phyloP scores from a whole-genome alignment of 2,113 vertebrate species.

The Plecotus auritus region DNA sequence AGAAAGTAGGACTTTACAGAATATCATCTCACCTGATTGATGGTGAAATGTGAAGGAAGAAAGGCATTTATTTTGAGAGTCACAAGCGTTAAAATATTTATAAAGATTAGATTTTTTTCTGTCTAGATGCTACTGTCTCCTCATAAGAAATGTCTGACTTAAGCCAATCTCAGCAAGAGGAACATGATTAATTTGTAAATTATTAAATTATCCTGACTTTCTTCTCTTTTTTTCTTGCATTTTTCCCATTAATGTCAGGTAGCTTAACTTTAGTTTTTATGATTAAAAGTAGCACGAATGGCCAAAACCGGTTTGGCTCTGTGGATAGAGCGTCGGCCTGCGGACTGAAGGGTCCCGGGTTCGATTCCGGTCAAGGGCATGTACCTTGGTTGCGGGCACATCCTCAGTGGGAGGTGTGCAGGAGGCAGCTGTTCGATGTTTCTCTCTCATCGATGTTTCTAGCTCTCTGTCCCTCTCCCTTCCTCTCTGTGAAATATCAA shows the following conservation, averaged over 20 bases:
- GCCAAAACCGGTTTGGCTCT: no score
- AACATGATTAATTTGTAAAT: constrained; percentile 6
- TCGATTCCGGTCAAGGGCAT: no score
- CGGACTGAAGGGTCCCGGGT: no score
- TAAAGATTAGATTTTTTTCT: not conserved
- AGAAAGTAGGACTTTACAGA: not conserved
- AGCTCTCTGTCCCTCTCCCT: no score
- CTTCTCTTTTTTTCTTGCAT: not conserved
- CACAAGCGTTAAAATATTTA: not conserved
- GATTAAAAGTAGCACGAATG: not conserved
- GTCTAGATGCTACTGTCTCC: not conserved
- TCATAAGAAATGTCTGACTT: not conserved
- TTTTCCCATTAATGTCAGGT: not conserved
- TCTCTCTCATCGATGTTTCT: no score
- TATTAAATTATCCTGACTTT: not conserved
- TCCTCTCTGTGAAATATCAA: no score
- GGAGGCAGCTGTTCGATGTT: no score
- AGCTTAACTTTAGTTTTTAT: not conserved
- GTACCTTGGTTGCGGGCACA: no score
- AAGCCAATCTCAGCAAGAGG: not conserved
- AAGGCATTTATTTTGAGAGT: constrained; percentile 41
- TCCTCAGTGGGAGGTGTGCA: no score
- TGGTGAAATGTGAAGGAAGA: constrained; percentile 1
- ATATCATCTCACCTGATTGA: not conserved
- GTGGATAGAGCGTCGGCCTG: no score